Conservation (phyloP, 2,113 vertebrate genomes). For the Callithrix jacchus region DNA sequence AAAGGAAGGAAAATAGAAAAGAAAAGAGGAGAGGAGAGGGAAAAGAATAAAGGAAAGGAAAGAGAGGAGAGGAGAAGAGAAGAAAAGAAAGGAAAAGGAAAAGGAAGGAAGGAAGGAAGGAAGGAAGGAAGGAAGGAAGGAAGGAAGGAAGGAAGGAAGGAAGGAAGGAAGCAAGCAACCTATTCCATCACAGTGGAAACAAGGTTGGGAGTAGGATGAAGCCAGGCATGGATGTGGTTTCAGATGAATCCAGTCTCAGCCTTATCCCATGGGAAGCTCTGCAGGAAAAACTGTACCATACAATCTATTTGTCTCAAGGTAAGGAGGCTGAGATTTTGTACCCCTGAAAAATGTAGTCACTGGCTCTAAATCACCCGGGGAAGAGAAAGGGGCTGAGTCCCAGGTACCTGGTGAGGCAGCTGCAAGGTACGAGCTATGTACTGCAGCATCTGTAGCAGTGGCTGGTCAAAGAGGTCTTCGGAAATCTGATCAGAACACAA, state of each 20-base stretch:
- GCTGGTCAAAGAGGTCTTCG: neutral
- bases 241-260: neutral
- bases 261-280: neutral
- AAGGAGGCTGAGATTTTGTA: neutral
- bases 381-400: neutral
- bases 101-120: too few relatives aligned
- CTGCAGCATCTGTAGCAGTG: neutral
- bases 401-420: neutral
- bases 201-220: neutral
- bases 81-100: too few relatives aligned
- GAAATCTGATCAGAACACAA: neutral
- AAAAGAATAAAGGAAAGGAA: too few relatives aligned
- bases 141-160: too few relatives aligned
- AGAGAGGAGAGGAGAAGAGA: too few relatives aligned
- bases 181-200: too few relatives aligned
- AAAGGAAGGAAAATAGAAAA: too few relatives aligned
- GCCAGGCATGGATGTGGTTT: neutral
- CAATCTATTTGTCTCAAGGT: neutral
- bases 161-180: neutral
- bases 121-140: too few relatives aligned
- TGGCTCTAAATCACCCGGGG: neutral
- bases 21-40: too few relatives aligned
- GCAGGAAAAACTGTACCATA: neutral
- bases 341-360: accelerated
- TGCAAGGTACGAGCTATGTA: neutral